These are phyloP conservation scores for Nibea coibor DNA, from an alignment of 2,113 vertebrate species.

Conservation along the genomic window DNA sequence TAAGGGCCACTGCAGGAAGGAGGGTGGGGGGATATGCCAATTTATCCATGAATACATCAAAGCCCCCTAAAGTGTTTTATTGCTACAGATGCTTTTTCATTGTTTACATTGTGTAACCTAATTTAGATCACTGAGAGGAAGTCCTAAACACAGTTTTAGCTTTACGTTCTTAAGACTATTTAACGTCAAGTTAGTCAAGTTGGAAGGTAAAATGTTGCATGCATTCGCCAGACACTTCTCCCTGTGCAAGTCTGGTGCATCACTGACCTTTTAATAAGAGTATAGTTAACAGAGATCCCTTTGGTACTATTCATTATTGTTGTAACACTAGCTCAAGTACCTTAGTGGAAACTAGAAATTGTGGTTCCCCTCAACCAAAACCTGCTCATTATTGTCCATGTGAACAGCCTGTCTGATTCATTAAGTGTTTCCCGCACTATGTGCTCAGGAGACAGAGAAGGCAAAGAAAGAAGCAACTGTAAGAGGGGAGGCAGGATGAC, in stretches of 20 bases:
- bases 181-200: constrained; percentile 26
- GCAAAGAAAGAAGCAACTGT: constrained; percentile 56
- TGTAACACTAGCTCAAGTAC: constrained; percentile 69
- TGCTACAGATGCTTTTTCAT: constrained; percentile 54
- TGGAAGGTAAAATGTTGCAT: constrained; percentile 13
- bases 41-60: constrained; percentile 80
- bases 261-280: constrained; percentile 70
- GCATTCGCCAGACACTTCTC: constrained; percentile 26
- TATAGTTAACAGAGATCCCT: constrained; percentile 70
- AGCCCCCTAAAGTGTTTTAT: constrained; percentile 63
- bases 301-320: constrained; percentile 72
- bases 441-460: constrained; percentile 72
- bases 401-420: constrained; percentile 83
- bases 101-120: constrained; percentile 67
- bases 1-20: constrained; percentile 54
- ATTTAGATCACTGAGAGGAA: constrained; percentile 58
- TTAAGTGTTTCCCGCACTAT: constrained; percentile 72
- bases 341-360: constrained; percentile 72
- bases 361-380: constrained; percentile 79
- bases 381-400: constrained; percentile 82
- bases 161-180: constrained; percentile 28
- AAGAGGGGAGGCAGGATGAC: constrained; percentile 39
- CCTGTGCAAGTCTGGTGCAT: constrained; percentile 24
- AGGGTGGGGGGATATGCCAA: constrained; percentile 66
- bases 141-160: constrained; percentile 51